phyloP scores from a whole-genome alignment of 2,113 vertebrate genomes.

The Aptenodytes forsteri region DNA sequence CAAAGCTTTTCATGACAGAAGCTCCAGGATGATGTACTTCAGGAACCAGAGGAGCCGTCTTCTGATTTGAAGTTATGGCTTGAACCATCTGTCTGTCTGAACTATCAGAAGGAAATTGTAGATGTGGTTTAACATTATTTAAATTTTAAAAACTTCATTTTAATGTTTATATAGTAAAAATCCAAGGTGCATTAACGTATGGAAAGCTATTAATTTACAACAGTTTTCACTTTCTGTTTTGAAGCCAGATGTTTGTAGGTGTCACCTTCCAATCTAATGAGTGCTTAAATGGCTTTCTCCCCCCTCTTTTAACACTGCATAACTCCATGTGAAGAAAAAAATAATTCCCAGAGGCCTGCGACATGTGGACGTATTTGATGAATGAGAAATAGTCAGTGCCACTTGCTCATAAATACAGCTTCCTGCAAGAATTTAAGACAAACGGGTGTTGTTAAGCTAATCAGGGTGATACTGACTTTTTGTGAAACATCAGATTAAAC shows the following conservation, averaged over 20 bases:
- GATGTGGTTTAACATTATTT: background rate
- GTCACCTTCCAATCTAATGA: conserved; percentile 55
- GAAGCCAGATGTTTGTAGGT: conserved; percentile 51
- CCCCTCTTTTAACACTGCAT: background rate
- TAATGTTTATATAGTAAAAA: conserved; percentile 2
- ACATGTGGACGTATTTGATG: rapidly evolving
- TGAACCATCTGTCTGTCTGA: background rate
- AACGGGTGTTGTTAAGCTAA: background rate
- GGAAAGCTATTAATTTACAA: conserved; percentile 34
- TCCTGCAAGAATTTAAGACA: background rate
- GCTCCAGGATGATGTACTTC: background rate
- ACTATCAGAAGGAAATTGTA: background rate
- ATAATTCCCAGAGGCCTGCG: background rate
- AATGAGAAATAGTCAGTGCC: background rate
- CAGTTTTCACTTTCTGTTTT: background rate
- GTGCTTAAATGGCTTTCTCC: background rate
- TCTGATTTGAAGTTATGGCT: background rate
- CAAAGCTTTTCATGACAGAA: background rate
- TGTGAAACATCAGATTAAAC: background rate
- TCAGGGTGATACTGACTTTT: rapidly evolving
- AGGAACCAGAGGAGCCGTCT: background rate
- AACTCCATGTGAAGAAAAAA: background rate
- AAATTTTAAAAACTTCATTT: background rate
- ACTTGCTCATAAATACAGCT: background rate
- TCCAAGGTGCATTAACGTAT: background rate